Evolutionary conservation across 2,113 vertebrate genomes (phyloP).

Genomic region (Phylloscopus whistleri): DNA sequence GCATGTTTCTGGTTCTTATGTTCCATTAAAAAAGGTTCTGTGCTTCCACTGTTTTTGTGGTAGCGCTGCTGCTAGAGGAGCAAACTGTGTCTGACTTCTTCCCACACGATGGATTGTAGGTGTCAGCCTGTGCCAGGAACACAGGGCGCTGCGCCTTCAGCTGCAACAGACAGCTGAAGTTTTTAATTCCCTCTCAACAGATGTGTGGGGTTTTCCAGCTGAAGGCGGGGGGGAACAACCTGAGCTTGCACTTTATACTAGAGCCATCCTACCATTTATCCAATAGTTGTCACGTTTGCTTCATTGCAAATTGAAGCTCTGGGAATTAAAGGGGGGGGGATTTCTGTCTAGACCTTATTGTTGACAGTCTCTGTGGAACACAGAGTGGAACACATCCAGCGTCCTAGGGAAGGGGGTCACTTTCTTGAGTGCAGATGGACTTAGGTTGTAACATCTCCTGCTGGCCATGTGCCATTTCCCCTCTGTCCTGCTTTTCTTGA

Average conservation of each 20-base stretch:
- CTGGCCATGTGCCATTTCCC: background rate
- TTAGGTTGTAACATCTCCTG: background rate
- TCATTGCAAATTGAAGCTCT: constrained; percentile 24
- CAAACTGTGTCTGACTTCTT: background rate
- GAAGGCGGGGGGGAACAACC: background rate
- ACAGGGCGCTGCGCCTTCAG: background rate
- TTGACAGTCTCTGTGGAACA: constrained; percentile 19
- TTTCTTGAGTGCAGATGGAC: constrained; percentile 16
- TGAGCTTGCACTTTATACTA: background rate
- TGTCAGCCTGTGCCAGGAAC: background rate
- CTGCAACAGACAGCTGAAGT: background rate
- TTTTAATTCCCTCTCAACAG: background rate
- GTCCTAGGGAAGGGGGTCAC: background rate
- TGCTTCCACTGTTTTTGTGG: background rate
- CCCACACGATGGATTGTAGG: background rate
- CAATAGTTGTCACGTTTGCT: background rate
- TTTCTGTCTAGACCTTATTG: constrained; percentile 32
- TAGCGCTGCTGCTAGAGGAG: background rate
- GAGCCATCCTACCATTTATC: background rate
- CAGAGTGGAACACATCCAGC: background rate
- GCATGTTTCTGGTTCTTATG: background rate
- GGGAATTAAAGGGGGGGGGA: constrained; percentile 8
- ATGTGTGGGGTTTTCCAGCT: background rate
- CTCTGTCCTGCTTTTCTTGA: constrained; percentile 1
- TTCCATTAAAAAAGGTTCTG: background rate